Conservation (phyloP, 2,797 vertebrate species). For the Malacoraja senta region DNA sequence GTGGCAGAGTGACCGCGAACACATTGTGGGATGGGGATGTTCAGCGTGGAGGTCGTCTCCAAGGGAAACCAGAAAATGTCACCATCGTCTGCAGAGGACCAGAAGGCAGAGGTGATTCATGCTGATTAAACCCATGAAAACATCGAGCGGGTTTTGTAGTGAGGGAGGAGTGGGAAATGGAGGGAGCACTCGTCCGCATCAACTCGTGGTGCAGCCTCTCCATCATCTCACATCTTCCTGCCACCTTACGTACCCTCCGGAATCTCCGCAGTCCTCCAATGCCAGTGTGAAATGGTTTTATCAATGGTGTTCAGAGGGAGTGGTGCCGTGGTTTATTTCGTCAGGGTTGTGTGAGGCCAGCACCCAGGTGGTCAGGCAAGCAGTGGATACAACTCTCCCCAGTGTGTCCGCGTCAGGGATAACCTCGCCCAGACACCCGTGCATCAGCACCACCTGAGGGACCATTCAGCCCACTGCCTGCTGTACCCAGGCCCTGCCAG, state of each 20-base stretch:
- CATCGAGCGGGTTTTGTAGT: not conserved
- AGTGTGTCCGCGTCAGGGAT: too few relatives aligned
- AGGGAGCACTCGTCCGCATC: not conserved
- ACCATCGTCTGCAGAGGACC: constrained; percentile 57
- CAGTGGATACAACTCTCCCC: too few relatives aligned
- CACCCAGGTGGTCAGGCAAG: too few relatives aligned
- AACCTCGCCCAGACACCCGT: too few relatives aligned
- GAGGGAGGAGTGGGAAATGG: not conserved
- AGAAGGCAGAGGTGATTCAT: not conserved
- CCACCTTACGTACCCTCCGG: not conserved
- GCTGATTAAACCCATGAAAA: not conserved
- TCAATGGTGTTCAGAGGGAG: too few relatives aligned
- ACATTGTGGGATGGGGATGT: constrained; percentile 51
- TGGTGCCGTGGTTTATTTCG: too few relatives aligned
- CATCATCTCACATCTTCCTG: not conserved
- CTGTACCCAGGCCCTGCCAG: too few relatives aligned
- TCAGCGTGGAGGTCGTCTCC: constrained; percentile 51
- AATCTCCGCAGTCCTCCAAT: too few relatives aligned
- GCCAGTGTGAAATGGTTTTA: too few relatives aligned
- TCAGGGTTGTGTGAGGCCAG: too few relatives aligned
- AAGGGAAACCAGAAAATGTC: constrained; percentile 74
- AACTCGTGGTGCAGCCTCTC: not conserved
- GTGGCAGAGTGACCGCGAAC: constrained; percentile 73
- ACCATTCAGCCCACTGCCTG: too few relatives aligned
- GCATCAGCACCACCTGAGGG: too few relatives aligned